A percentile compares a stretch with the other conserved stretches of the same genome.
Evolutionary conservation across 2,888 invertebrate species (phyloP).

Genomic region (Capitulum mitella): DNA sequence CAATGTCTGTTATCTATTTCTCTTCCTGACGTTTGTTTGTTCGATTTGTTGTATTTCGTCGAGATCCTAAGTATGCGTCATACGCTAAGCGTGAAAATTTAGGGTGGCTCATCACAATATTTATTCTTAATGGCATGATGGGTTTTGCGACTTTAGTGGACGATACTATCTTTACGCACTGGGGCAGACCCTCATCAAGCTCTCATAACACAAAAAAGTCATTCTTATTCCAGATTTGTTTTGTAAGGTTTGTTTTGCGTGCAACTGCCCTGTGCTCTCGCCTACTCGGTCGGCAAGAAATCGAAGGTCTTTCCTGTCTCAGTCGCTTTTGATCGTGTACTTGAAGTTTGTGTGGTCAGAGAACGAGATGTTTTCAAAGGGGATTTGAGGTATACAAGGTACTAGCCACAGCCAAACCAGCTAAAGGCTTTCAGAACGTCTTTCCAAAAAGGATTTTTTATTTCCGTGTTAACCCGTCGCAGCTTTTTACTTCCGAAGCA

Average conservation of each 20-base stretch:
- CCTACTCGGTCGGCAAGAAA: neutral
- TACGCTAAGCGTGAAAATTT: no score
- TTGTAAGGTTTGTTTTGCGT: neutral
- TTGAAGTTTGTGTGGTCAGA: neutral
- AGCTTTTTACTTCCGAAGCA: neutral
- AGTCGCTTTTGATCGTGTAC: neutral
- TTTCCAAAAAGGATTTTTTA: neutral
- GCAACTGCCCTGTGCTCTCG: neutral
- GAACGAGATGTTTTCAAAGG: neutral
- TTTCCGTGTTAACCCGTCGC: neutral
- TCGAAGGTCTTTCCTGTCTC: neutral
- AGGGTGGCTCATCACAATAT: neutral
- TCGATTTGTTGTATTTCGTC: slow-evolving; percentile 40
- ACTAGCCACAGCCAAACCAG: neutral
- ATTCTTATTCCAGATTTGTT: neutral
- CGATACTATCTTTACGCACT: neutral
- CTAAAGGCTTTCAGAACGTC: no score
- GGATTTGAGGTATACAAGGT: neutral
- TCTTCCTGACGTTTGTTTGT: slow-evolving; percentile 32
- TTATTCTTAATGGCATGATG: neutral
- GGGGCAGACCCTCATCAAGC: neutral
- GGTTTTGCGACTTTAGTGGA: no score
- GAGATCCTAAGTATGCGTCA: neutral
- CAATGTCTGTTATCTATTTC: no score
- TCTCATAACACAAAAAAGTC: neutral